Base-by-base conservation (phyloP, 2,888 invertebrate genomes). In the Rhorus exstirpatorius region DNA sequence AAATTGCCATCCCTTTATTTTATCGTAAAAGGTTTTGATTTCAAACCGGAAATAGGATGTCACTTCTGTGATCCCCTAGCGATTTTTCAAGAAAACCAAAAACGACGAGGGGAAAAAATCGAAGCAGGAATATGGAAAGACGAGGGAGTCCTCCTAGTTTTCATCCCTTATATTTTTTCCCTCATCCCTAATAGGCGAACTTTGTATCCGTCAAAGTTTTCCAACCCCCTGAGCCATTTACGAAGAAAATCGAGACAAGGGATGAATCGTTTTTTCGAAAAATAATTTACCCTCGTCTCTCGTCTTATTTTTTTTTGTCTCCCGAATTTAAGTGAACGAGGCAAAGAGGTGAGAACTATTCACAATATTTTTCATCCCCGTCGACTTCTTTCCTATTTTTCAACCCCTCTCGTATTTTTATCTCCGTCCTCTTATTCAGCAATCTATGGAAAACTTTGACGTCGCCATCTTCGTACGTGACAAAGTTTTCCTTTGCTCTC, bases 161-260 rank as follows among this genome's bases (percentile, higher is more conserved):
- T 14, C 35, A 53, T 38, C 60, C 46, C 61, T 51, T 6, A 24
- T 7, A 31, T 19, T n/a, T n/a, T n/a, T n/a, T n/a, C n/a, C n/a
- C n/a, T n/a, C n/a, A n/a, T n/a, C n/a, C n/a, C n/a, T n/a, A n/a
- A 35, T 3, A 19, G 17, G 12, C 38, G 24, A 81, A 72, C 67
- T 72, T 55, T 77, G 76, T 76, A 76, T 65, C 63, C 65, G 81
- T 71, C 72, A 53, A 17, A 41, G 21, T 63, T 63, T 49, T 44
- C 35, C 19, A 53, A 35, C 26, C 74, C 63, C 24, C 24, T n/a
- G 31, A 14, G 46, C 35, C 65, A 46, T 71, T 72, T 72, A 67
- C 46, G 63, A 53, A 71, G 55, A 7, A 6, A 31, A 31, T 49
- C 72, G 35, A 60, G 8, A 1, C 31, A n/a, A 53, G 24, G 19